These are phyloP conservation scores for Nesidiocoris tenuis DNA, from an alignment of 2,888 invertebrate species.

Conservation along the genomic window DNA sequence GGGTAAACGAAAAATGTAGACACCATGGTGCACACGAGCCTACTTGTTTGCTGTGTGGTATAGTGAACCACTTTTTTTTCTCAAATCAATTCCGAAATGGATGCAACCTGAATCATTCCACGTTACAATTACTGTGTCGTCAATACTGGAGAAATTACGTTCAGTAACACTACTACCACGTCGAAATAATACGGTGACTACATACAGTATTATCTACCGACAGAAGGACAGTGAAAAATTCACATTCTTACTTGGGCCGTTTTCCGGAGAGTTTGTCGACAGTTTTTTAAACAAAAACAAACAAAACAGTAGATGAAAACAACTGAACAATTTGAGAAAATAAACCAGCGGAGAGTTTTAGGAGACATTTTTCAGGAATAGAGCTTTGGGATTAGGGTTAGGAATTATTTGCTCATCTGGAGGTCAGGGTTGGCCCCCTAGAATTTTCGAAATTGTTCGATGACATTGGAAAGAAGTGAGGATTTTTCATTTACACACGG, in stretches of 20 bases:
- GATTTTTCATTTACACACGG: too few species aligned
- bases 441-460: too few species aligned
- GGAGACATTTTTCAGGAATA: too few species aligned
- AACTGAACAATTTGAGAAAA: too few species aligned
- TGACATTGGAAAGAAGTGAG: too few species aligned
- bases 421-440: too few species aligned
- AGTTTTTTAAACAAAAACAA: too few species aligned
- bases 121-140: neutral
- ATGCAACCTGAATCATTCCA: constrained; percentile 4
- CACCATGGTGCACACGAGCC: constrained; percentile 29
- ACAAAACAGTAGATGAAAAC: too few species aligned
- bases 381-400: too few species aligned
- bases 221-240: constrained; percentile 6
- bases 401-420: too few species aligned
- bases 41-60: neutral
- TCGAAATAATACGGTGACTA: neutral
- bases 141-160: constrained; percentile 6
- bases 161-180: neutral
- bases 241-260: neutral
- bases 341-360: too few species aligned
- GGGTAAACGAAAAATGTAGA: constrained; percentile 35
- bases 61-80: constrained; percentile 13
- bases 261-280: too few species aligned
- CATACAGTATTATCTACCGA: neutral
- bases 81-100: constrained; percentile 2